Evolutionary conservation across 2,797 vertebrate genomes (phyloP).

Genomic region (Lithobates pipiens): DNA sequence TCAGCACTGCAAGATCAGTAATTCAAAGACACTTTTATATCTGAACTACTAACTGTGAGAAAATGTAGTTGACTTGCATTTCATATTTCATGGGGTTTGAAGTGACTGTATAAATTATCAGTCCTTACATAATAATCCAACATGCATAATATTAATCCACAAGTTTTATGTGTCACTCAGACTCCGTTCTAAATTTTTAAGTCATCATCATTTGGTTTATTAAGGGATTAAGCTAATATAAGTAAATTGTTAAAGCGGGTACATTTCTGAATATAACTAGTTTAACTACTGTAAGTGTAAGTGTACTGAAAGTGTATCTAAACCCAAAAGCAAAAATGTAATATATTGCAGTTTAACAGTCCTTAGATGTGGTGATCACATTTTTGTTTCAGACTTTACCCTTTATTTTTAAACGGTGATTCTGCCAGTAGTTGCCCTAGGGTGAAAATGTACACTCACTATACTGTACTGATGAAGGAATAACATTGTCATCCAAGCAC

Average conservation of each 20-base stretch:
- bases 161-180: neutral
- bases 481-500: no score
- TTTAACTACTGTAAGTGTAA: no score
- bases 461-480: no score
- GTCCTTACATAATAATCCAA: neutral
- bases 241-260: neutral
- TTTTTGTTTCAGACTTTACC: no score
- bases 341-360: no score
- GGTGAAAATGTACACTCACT: no score
- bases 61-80: neutral
- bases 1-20: neutral
- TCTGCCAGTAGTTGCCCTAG: no score
- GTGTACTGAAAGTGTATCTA: no score
- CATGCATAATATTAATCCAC: neutral
- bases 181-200: neutral
- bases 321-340: no score
- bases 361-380: no score
- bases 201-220: neutral
- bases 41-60: neutral
- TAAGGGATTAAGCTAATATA: neutral
- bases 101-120: neutral
- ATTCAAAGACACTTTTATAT: neutral
- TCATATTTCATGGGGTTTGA: neutral
- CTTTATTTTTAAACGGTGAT: no score
- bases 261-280: neutral